Base-by-base conservation (phyloP, 1,140 invertebrate genomes). In the Pseudobourletiella spinata region DNA sequence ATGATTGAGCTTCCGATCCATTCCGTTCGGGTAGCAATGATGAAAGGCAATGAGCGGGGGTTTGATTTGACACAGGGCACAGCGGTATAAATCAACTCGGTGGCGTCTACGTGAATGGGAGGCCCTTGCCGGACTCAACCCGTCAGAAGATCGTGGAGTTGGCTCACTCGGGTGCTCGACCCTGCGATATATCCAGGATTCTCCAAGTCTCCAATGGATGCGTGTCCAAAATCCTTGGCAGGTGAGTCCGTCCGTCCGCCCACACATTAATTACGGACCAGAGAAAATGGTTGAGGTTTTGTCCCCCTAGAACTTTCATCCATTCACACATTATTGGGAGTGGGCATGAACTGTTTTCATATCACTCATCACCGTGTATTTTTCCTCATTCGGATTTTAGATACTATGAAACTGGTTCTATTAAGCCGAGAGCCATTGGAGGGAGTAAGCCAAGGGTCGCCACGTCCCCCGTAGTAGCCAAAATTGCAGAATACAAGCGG, bases 361-460 rank as follows among this genome's bases (percentile, higher is more conserved):
- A n/a, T n/a, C n/a, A n/a, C n/a, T n/a, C n/a, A n/a, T n/a, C n/a
- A n/a, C n/a, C n/a, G n/a, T n/a, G n/a, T n/a, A n/a, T n/a, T n/a
- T n/a, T n/a, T n/a, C n/a, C n/a, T n/a, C n/a, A n/a, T n/a, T n/a
- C n/a, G n/a, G n/a, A n/a, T n/a, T n/a, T n/a, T n/a, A 94, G 92
- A 79, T 98, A 96, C 77, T 97, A 97, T 79, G 94, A 98, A 79
- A 96, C 93, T n/a, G 94, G 94, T 56, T 95, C 91, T 50, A 97
- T 97, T 71, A 86, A 92, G 73, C 94, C 94, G 6, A 79, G 93
- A 43, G 94, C 93, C 25, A 97, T 97, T 70, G 94, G 94, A 26
- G 94, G 94, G 28, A 94, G 90, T 28, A 96, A 96, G 75, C 93
- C 93, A 1, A 80, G 93, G 56, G 93, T 95, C n/a, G 93, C 92